Evolutionary conservation across 2,113 vertebrate genomes (phyloP), one percentile per base, ranked within the genome.

Genomic region (Campylomormyrus tamandua): DNA sequence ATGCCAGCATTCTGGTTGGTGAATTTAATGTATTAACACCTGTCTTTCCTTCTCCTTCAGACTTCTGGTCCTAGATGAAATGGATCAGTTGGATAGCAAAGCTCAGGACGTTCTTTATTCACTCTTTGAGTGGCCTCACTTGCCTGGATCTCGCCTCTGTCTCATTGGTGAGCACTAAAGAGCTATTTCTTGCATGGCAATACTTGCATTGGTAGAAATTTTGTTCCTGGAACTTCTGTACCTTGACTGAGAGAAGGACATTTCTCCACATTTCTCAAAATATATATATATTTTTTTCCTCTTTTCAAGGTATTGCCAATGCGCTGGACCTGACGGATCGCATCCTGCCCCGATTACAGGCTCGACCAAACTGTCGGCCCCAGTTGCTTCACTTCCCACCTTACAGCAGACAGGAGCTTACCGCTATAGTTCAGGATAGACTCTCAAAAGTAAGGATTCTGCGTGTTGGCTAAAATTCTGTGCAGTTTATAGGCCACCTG

Each of bases 41-140:
- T 80, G 4, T 31, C 19, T 87, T 52, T 89, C 9, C 91, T 6
- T 92, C 6, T 92, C 1, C 89, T 1, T 7, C 92, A 99, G 98
- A 0, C 93, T 99, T 13, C 91, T 99, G 91, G 97, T 99, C 85
- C 92, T 99, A 93, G 98, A 99, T 5, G 98, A 99, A 91, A 96
- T 99, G 97, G 98, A 99, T 90, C 98, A 99, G 93, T 95, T 99
- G 94, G 97, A 99, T 93, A 99, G 97, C 91, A 98, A 96, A 91
- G 95, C 96, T 4, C 98, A 99, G 92, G 98, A 99, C 0, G 97
- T 99, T 42, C 96, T 99, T 1, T 99, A 99, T 94, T 98, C 97
- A 1, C 95, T 99, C 52, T 99, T 99, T 31, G 98, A 98, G 70
- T 99, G 98, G 98, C 97, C 98, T 0, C 95, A 92, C 92, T 95